Evolutionary conservation across 2,113 vertebrate species (phyloP), one percentile per base, ranked within the genome.

Genomic region (Scortum barcoo): DNA sequence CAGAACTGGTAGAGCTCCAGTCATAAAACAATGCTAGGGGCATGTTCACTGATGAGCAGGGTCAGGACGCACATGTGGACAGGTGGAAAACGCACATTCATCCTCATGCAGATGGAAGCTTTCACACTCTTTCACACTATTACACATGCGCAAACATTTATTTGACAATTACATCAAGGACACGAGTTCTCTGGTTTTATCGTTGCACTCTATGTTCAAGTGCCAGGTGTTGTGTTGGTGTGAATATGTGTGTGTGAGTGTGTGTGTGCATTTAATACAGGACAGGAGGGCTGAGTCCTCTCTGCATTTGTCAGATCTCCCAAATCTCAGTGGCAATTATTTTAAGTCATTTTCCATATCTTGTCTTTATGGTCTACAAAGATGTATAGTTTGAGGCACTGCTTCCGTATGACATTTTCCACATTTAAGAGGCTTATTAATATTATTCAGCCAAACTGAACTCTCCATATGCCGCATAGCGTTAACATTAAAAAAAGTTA

Each of bases 11-110:
- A 60, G 72, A 80, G 76, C 46, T 63, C 8, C 30, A 26, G 62
- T 74, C 22, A 77, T 92, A 91, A 93, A 93, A 87, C 70, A 78
- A 78, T 69, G 81, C 80, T 54, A 58, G 76, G 72, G 79, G 84
- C 87, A 89, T 86, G 84, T 91, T 90, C 74, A 76, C 65, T 40
- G 83, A 82, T 0, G 36, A 80, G 78, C 75, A 17, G 61, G 87
- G 86, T 93, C 86, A 90, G 53, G 42, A 58, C 0, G 24, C 75
- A 90, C 82, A 81, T 86, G 82, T 83, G 78, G 77, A 80, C 79
- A 86, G 78, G 77, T 83, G 72, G 74, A 81, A 79, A 71, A 36
- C 33, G 33, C 48, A 19, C 68, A 76, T 77, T 66, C 4, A 20
- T 70, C 72, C 57, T 62, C 3, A 22, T 62, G 58, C 51, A 71